Conservation (phyloP, 2,797 vertebrate genomes). For the Paratrypauchen microcephalus region DNA sequence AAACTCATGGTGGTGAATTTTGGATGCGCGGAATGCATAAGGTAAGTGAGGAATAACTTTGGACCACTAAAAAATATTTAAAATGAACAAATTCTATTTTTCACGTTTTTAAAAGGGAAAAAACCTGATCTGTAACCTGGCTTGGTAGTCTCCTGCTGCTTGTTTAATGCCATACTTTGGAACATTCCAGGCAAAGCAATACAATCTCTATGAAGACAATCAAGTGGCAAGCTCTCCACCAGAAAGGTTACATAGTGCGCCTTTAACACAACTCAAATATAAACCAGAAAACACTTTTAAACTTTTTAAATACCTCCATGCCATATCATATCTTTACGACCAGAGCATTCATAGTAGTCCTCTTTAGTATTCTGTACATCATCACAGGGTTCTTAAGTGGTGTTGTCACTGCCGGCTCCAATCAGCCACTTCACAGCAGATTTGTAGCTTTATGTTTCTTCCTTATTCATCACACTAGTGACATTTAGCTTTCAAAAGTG, state of each 20-base stretch:
- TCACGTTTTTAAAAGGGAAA: too few species aligned
- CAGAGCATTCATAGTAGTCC: conserved; percentile 41
- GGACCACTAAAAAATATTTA: too few species aligned
- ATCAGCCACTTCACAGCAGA: too few species aligned
- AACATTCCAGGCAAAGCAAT: not conserved
- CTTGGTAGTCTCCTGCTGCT: not conserved
- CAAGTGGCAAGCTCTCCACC: not conserved
- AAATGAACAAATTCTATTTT: too few species aligned
- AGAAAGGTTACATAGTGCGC: not conserved
- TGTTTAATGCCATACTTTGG: not conserved
- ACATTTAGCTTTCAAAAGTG: too few species aligned
- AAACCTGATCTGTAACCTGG: not conserved
- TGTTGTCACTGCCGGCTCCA: too few species aligned
- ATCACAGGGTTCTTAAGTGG: not conserved
- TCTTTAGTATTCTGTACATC: conserved; percentile 70
- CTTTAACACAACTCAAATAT: conserved; percentile 27
- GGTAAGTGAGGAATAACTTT: too few species aligned
- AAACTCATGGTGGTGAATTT: too few species aligned
- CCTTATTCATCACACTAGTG: too few species aligned
- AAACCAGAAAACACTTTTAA: conserved; percentile 23
- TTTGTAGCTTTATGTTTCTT: too few species aligned
- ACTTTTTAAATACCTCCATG: conserved; percentile 7
- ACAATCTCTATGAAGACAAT: not conserved
- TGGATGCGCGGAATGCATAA: too few species aligned
- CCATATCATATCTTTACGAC: conserved; percentile 50